Percentiles rank a stretch among this genome's conserved stretches.
Conservation (phyloP, 2,797 vertebrate genomes). For the Coregonus ussuriensis region DNA sequence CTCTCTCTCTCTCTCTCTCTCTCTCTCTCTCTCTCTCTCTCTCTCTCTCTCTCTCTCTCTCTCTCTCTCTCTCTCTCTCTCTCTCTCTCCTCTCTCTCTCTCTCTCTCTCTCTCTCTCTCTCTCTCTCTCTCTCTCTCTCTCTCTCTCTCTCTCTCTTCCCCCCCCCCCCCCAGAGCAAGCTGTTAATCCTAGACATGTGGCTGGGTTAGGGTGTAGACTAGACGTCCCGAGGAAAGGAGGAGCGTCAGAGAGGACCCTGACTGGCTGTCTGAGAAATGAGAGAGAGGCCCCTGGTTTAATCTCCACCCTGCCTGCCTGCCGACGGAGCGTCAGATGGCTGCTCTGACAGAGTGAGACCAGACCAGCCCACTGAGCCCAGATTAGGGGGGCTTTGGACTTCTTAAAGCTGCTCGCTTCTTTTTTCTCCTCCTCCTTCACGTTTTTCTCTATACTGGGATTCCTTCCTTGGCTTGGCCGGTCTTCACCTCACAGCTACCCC, state of each 20-base stretch:
- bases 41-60: background rate
- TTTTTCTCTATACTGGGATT: conserved; percentile 41
- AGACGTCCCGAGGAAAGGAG: background rate
- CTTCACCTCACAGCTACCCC: conserved; percentile 36
- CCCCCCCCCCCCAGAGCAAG: background rate
- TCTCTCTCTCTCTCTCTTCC: background rate
- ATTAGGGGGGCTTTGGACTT: conserved; percentile 69
- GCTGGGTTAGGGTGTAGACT: conserved; percentile 2
- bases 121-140: background rate
- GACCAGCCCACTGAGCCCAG: conserved; percentile 64
- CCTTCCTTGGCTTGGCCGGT: conserved; percentile 40
- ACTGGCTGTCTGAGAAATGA: conserved; percentile 16
- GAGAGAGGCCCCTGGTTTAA: conserved; percentile 53
- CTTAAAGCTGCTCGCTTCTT: conserved; percentile 50
- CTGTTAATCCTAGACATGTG: background rate
- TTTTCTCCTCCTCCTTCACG: conserved; percentile 18
- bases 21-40: background rate
- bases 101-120: background rate
- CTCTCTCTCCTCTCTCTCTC: background rate
- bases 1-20: background rate
- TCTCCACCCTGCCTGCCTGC: conserved; percentile 46
- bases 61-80: background rate
- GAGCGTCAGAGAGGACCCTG: conserved; percentile 13
- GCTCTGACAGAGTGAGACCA: conserved; percentile 61
- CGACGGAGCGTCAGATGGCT: conserved; percentile 61